Evolutionary conservation across 2,797 vertebrate genomes (phyloP).

Genomic region (Acropternis orthonyx): DNA sequence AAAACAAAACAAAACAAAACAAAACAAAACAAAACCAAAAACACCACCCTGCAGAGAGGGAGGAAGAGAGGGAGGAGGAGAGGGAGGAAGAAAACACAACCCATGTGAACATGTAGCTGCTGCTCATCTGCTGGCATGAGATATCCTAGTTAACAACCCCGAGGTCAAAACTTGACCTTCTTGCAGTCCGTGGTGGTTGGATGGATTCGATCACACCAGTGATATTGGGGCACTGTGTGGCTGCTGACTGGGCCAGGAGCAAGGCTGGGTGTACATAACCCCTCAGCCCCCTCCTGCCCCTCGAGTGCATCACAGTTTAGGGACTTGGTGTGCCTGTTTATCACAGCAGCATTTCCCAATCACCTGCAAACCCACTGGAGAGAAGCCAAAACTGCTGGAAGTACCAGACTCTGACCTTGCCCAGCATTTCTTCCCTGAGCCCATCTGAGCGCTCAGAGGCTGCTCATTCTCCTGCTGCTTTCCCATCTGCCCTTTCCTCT

Average conservation of each 20-base stretch:
- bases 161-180: background rate
- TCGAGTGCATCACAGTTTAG: background rate
- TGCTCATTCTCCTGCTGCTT: background rate
- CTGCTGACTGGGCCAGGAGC: background rate
- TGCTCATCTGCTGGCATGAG: background rate
- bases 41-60: background rate
- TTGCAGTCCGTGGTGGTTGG: accelerated
- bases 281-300: background rate
- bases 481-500: background rate
- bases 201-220: accelerated
- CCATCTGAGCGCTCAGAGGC: background rate
- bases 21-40: too few relatives aligned
- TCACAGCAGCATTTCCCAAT: background rate
- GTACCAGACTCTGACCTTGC: background rate
- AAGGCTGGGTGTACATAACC: background rate
- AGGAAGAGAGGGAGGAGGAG: background rate
- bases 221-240: accelerated
- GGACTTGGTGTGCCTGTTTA: background rate
- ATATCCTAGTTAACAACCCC: background rate
- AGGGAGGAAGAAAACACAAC: background rate
- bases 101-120: accelerated
- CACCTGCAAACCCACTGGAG: background rate
- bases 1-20: too few relatives aligned
- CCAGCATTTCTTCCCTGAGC: background rate
- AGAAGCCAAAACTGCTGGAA: background rate